phyloP scores from a whole-genome alignment of 1,140 invertebrate species.

The Heterodera schachtii region DNA sequence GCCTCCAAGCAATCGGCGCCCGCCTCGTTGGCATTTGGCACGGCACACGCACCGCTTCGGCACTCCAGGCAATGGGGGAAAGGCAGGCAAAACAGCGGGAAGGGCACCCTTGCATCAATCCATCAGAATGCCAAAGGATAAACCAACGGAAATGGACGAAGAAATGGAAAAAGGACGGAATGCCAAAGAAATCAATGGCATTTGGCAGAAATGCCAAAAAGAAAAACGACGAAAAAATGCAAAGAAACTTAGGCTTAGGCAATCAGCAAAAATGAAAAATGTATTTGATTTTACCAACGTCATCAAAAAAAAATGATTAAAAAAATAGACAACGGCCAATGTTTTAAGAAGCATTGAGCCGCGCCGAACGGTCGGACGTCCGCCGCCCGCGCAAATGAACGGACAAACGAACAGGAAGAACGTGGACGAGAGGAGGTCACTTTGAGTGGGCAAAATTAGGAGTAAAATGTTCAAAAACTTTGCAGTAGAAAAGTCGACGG shows the following conservation, averaged over 20 bases:
- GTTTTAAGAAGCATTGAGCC: neutral
- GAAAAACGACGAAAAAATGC: neutral
- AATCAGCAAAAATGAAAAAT: neutral
- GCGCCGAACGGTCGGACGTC: neutral
- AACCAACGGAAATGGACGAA: no score
- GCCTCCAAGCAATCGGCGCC: constrained; percentile 20
- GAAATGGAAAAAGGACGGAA: no score
- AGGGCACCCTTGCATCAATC: neutral
- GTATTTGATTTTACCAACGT: neutral
- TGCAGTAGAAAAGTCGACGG: no score
- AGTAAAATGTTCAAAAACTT: no score
- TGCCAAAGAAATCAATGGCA: no score
- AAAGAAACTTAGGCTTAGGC: neutral
- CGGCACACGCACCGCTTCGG: constrained; percentile 8
- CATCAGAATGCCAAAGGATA: neutral
- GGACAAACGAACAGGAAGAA: neutral
- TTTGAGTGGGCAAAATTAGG: no score
- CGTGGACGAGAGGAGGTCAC: no score
- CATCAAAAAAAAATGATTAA: no score
- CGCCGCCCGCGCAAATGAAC: neutral
- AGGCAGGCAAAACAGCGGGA: no score
- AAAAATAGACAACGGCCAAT: no score
- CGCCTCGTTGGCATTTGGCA: neutral
- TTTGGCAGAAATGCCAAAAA: neutral
- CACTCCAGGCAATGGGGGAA: neutral